Base-by-base conservation (phyloP, 1,140 invertebrate genomes). In the Heliothis virescens region DNA sequence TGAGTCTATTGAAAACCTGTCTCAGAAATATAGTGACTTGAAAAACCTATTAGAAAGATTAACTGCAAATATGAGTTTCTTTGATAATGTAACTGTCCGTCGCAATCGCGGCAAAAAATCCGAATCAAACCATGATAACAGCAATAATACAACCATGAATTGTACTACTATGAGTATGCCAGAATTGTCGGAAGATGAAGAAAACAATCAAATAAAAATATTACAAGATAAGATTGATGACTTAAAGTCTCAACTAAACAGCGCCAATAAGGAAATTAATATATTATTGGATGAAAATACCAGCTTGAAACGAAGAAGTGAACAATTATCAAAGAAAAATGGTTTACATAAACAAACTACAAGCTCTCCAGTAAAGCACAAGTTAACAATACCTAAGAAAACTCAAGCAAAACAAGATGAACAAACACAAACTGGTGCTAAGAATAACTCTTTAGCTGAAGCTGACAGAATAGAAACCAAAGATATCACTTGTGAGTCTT, bases 151-250 rank as follows among this genome's bases (percentile, higher is more conserved):
- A n/a, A 55, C 53, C 53, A 13, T 55, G 15, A 55, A 55, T n/a
- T 55, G 53, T 16, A 55, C 53, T 15, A 55, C 53, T 1, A 55
- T 5, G 4, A 55, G 53, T 55, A 55, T 55, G 53, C 53, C 53
- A 55, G 53, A 55, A 55, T 13, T 55, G 53, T 55, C 53, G 11
- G 53, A 55, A 55, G 53, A 55, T 16, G 53, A 55, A 15, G 53
- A 55, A n/a, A 55, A 13, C 53, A 55, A 55, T 3, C 12, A 55
- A 4, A 55, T 55, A 15, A 55, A 55, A 55, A 55, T 15, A n/a
- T 55, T 55, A 16, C 53, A 55, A 1, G 53, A 55, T 16, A 55
- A 55, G 53, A 55, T 55, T 55, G 53, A 55, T 55, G 53, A 55
- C 11, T 55, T 55, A n/a, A 55, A 3, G n/a, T 55, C 53, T 13